Conservation (phyloP, 1,140 invertebrate genomes). For the Liolophura sinensis region DNA sequence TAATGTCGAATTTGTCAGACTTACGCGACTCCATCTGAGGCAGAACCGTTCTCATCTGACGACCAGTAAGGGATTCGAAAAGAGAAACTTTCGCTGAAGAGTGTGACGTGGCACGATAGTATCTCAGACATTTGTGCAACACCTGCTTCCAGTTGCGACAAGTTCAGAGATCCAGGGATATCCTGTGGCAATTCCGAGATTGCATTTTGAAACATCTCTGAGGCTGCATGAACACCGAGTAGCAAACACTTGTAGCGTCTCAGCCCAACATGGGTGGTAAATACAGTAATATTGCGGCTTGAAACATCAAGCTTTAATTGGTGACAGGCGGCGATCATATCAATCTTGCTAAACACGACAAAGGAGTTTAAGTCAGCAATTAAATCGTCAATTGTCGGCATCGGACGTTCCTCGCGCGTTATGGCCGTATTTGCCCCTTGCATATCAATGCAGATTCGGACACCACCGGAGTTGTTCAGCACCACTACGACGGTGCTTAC, state of each 20-base stretch:
- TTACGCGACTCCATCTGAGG: too few species aligned
- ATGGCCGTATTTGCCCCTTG: conserved; percentile 33
- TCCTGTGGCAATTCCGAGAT: conserved; percentile 18
- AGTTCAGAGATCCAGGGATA: conserved; percentile 18
- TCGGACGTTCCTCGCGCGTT: conserved; percentile 26
- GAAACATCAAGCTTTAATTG: conserved; percentile 35
- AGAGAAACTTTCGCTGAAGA: too few species aligned
- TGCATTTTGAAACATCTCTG: conserved; percentile 19
- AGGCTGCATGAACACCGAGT: conserved; percentile 32
- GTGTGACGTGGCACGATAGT: conserved; percentile 9
- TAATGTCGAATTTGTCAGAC: too few species aligned
- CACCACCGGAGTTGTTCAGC: conserved; percentile 24
- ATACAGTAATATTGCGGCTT: conserved; percentile 32
- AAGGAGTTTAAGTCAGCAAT: conserved; percentile 28
- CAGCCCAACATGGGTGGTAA: conserved; percentile 27
- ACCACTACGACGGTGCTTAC: conserved; percentile 38
- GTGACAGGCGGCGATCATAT: conserved; percentile 35
- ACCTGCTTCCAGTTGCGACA: conserved; percentile 18
- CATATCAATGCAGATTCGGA: conserved; percentile 41
- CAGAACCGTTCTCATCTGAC: too few species aligned
- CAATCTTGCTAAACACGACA: conserved; percentile 31
- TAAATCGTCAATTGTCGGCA: conserved; percentile 37
- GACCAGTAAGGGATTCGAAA: too few species aligned
- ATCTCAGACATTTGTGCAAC: conserved; percentile 16
- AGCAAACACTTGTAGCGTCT: conserved; percentile 30